phyloP scores from a whole-genome alignment of 2,888 invertebrate genomes.

The Leptogaster cylindrica region DNA sequence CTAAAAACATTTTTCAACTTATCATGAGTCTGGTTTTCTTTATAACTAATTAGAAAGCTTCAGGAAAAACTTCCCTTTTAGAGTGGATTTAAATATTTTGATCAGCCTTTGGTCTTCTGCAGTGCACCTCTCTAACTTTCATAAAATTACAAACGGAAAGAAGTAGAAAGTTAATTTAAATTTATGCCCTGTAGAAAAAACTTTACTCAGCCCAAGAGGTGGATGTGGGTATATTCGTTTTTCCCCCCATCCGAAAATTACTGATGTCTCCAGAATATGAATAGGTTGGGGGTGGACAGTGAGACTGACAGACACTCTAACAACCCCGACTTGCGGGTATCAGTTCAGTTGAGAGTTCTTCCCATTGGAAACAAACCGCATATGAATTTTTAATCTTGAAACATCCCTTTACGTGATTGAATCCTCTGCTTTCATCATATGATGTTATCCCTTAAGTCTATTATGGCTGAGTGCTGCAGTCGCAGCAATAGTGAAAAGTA shows the following conservation, averaged over 20 bases:
- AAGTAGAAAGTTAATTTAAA: conserved; percentile 38
- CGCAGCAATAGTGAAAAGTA: conserved; percentile 48
- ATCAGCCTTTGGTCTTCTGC: not conserved
- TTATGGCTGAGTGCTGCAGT: conserved; percentile 49
- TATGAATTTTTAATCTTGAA: conserved; percentile 52
- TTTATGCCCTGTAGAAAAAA: conserved; percentile 29
- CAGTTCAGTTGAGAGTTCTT: conserved; percentile 33
- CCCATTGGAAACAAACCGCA: conserved; percentile 49
- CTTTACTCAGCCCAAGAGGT: conserved; percentile 23
- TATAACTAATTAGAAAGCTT: too few species aligned
- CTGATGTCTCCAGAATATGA: conserved; percentile 33
- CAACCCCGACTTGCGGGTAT: conserved; percentile 16
- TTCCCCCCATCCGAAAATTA: conserved; percentile 11
- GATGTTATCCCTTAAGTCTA: conserved; percentile 51
- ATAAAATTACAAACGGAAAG: conserved; percentile 19
- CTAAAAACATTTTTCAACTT: too few species aligned
- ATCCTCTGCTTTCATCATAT: conserved; percentile 48
- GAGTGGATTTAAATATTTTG: conserved; percentile 27
- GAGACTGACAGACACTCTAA: conserved; percentile 19
- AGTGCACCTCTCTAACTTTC: conserved; percentile 2
- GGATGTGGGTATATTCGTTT: not conserved
- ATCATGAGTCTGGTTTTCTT: too few species aligned
- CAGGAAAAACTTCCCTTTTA: too few species aligned
- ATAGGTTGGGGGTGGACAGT: conserved; percentile 28
- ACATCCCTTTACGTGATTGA: conserved; percentile 51